Percentiles rank a stretch among this genome's conserved stretches.
Conservation (phyloP, 2,888 invertebrate species). For the Augiades crinisus region DNA sequence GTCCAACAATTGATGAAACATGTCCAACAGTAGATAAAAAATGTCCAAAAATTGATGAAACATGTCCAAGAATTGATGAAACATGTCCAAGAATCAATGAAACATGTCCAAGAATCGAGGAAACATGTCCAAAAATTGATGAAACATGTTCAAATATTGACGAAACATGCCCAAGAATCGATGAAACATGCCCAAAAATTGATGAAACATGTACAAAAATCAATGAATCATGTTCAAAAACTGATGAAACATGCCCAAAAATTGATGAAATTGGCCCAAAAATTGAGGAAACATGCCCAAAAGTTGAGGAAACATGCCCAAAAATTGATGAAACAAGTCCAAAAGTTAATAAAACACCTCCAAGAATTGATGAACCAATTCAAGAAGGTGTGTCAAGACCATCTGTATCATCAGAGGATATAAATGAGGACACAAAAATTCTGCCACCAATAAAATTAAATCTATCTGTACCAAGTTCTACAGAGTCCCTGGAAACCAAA, state of each 20-base stretch:
- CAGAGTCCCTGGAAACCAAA: slow-evolving; percentile 29
- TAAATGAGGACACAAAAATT: background rate
- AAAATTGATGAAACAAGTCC: too few species aligned
- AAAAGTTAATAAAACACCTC: background rate
- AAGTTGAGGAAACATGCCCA: too few species aligned
- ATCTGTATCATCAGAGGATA: background rate
- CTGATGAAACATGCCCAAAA: slow-evolving; percentile 1
- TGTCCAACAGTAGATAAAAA: too few species aligned
- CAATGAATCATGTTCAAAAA: too few species aligned
- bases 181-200: too few species aligned
- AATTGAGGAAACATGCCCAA: too few species aligned
- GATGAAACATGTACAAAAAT: too few species aligned
- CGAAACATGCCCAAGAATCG: background rate
- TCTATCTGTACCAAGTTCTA: slow-evolving; percentile 38
- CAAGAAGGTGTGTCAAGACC: slow-evolving; percentile 1
- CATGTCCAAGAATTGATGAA: slow-evolving; percentile 10
- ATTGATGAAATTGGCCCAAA: slow-evolving; percentile 1
- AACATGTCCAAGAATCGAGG: background rate
- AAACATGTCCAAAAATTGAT: background rate
- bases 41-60: slow-evolving; percentile 3
- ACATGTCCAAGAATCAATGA: too few species aligned
- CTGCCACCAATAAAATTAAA: slow-evolving; percentile 49
- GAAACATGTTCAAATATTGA: too few species aligned
- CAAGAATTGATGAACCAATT: slow-evolving; percentile 5
- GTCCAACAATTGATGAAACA: too few species aligned